phyloP scores from a whole-genome alignment of 2,888 invertebrate genomes.

The Lithophane leautieri region DNA sequence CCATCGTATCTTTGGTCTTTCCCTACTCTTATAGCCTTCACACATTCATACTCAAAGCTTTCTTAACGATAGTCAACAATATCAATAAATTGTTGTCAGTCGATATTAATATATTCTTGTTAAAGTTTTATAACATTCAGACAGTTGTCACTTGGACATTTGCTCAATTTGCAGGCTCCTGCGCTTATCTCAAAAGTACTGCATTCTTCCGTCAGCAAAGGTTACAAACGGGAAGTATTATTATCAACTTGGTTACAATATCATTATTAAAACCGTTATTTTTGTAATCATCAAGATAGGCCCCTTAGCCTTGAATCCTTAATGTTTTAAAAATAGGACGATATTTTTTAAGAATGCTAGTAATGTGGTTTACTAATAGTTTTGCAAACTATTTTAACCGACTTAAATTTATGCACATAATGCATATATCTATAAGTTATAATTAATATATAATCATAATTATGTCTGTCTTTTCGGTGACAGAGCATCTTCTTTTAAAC shows the following conservation, averaged over 20 bases:
- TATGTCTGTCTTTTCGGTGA: no score
- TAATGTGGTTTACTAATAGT: not conserved
- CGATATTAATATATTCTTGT: not conserved
- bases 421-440: no score
- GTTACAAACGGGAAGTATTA: constrained; percentile 44
- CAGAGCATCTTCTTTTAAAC: no score
- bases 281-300: not conserved
- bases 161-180: constrained; percentile 27
- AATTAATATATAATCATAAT: no score
- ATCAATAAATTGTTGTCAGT: no score
- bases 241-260: constrained; percentile 20
- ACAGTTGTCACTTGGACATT: constrained; percentile 31
- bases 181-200: constrained; percentile 24
- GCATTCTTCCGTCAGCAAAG: constrained; percentile 52
- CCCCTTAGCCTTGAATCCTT: not conserved
- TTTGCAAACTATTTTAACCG: no score
- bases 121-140: not conserved
- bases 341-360: constrained; percentile 1
- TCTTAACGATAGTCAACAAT: no score
- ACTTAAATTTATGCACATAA: no score
- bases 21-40: not conserved
- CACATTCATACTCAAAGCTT: not conserved
- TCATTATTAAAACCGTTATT: constrained; percentile 25
- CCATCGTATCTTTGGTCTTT: not conserved
- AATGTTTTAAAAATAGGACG: not conserved